Conservation (phyloP, 2,797 vertebrate species). For the Orestias chungarensis region DNA sequence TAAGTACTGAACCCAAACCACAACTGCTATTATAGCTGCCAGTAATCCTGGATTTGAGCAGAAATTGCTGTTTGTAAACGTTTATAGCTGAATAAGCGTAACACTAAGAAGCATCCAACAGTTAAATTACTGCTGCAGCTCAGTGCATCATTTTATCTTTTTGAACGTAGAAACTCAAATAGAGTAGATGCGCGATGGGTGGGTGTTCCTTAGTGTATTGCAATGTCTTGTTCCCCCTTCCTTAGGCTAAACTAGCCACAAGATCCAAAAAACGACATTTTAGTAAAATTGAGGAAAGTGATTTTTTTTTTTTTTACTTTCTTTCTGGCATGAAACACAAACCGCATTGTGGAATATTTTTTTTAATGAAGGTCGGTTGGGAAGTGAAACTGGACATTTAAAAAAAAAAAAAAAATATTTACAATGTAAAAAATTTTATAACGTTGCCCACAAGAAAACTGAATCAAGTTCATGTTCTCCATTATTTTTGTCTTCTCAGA, state of each 20-base stretch:
- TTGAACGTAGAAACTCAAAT: too few species aligned
- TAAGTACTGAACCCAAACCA: slow-evolving; percentile 36
- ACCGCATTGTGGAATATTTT: neutral
- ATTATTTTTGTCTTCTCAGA: slow-evolving; percentile 65
- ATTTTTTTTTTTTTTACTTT: neutral
- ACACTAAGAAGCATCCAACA: neutral
- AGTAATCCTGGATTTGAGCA: slow-evolving; percentile 1
- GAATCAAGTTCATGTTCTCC: neutral
- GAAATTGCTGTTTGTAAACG: neutral
- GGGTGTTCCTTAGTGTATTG: neutral
- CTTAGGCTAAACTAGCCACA: neutral
- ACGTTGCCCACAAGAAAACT: neutral
- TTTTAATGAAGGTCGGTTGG: neutral
- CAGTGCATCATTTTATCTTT: too few species aligned
- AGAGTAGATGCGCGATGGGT: too few species aligned
- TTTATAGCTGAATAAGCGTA: neutral
- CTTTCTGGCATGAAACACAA: neutral
- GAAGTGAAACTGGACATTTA: neutral
- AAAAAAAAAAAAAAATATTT: too few species aligned
- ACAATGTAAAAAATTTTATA: too few species aligned
- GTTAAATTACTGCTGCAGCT: neutral
- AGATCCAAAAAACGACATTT: neutral
- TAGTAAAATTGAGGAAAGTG: neutral
- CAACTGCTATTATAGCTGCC: slow-evolving; percentile 25
- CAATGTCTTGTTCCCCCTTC: neutral